Evolutionary conservation across 1,140 invertebrate genomes (phyloP).

Genomic region (Pissodes strobi): DNA sequence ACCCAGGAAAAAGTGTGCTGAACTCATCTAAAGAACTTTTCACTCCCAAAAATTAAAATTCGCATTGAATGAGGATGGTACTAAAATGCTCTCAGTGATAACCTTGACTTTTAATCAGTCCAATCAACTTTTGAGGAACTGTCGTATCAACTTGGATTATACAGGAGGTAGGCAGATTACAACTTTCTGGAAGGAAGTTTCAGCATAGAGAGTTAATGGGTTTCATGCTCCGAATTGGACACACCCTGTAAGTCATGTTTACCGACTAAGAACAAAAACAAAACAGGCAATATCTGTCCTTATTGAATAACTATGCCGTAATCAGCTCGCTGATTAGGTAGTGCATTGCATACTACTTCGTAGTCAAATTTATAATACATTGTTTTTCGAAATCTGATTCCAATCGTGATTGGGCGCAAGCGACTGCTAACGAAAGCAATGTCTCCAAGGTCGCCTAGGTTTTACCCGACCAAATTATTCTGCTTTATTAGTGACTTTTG

Average conservation of each 20-base stretch:
- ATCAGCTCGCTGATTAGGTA: constrained; percentile 32
- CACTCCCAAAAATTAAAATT: too few relatives aligned
- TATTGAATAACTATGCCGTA: constrained; percentile 37
- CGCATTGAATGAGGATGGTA: too few relatives aligned
- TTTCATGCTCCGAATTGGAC: neutral
- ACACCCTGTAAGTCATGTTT: constrained; percentile 17
- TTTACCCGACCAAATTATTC: constrained; percentile 34
- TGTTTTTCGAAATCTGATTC: constrained; percentile 37
- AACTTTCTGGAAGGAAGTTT: too few relatives aligned
- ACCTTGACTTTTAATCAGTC: too few relatives aligned
- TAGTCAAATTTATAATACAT: constrained; percentile 39
- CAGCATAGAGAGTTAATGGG: too few relatives aligned
- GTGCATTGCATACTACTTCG: constrained; percentile 29
- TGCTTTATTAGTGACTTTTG: constrained; percentile 27
- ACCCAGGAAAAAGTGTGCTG: too few relatives aligned
- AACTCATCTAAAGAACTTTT: too few relatives aligned
- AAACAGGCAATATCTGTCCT: constrained; percentile 24
- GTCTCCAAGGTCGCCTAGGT: constrained; percentile 36
- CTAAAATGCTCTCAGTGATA: too few relatives aligned
- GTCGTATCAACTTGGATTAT: too few relatives aligned
- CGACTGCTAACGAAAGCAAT: constrained; percentile 33
- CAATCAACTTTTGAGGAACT: too few relatives aligned
- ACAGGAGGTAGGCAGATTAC: too few relatives aligned
- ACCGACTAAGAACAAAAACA: constrained; percentile 6
- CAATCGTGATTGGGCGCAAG: constrained; percentile 30